These are phyloP conservation scores for Thripadectes ignobilis DNA, from an alignment of 2,797 vertebrate genomes.

Conservation along the genomic window DNA sequence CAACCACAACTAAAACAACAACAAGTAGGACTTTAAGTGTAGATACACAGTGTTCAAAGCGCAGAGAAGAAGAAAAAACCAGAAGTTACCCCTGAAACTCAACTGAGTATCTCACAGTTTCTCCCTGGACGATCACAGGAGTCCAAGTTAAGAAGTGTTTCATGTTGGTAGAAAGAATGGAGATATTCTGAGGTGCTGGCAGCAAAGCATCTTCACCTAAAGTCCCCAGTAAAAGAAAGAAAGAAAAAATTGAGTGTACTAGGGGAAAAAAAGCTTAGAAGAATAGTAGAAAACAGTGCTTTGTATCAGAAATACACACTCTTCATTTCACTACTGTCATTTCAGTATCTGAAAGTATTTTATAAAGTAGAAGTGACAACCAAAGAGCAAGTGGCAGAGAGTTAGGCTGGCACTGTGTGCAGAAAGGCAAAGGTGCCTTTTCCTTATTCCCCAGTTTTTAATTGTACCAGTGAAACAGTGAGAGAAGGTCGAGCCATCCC, in stretches of 20 bases:
- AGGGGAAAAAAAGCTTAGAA: not conserved
- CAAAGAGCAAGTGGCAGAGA: not conserved
- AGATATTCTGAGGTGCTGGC: slow-evolving; percentile 76
- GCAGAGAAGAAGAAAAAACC: not conserved
- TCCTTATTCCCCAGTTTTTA: not conserved
- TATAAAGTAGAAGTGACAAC: not conserved
- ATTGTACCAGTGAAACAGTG: not conserved
- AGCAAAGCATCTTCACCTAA: slow-evolving; percentile 47
- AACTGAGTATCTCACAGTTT: slow-evolving; percentile 73
- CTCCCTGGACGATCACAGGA: slow-evolving; percentile 55
- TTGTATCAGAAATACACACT: not conserved
- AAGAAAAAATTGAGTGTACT: not conserved
- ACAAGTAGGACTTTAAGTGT: not conserved
- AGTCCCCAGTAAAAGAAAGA: not conserved
- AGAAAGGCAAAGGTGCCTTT: not conserved
- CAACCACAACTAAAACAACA: not conserved
- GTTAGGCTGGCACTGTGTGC: not conserved
- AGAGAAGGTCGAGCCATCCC: not conserved
- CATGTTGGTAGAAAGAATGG: slow-evolving; percentile 79
- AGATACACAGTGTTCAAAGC: not conserved
- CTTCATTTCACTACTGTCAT: not conserved
- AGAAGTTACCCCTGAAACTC: slow-evolving; percentile 79
- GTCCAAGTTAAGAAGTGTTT: slow-evolving; percentile 79
- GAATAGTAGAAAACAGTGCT: not conserved
- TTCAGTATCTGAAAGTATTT: not conserved